Evolutionary conservation across 35 echinoderm and acorn worm species (phyloP).

Genomic region (Eucidaris tribuloides): DNA sequence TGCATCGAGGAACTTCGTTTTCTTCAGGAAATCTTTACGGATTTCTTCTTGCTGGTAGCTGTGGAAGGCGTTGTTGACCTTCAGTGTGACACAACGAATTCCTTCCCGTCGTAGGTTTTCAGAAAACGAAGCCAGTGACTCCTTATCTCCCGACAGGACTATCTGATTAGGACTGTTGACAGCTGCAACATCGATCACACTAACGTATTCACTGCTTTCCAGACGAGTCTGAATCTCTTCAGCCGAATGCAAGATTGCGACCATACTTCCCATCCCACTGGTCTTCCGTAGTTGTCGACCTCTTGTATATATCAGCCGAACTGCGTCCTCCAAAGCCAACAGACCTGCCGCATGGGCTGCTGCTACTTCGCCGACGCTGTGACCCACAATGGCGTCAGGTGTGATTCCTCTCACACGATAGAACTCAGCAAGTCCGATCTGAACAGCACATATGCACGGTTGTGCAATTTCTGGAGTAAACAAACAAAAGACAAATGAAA

Average conservation of each 20-base stretch:
- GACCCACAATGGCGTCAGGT: constrained; percentile 88
- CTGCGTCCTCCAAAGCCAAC: constrained; percentile 74
- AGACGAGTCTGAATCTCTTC: constrained; percentile 72
- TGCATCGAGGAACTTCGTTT: constrained; percentile 65
- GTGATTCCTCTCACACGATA: constrained; percentile 77
- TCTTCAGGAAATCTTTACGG: constrained; percentile 77
- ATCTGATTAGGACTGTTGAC: constrained; percentile 95
- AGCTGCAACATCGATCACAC: constrained; percentile 87
- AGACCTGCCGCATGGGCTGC: constrained; percentile 90
- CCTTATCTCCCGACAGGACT: constrained; percentile 88
- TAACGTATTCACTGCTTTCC: constrained; percentile 83
- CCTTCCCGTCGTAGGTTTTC: constrained; percentile 61
- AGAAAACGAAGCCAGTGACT: constrained; percentile 61
- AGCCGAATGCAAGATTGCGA: constrained; percentile 79
- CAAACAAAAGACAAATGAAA: too few species aligned
- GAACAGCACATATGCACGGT: constrained; percentile 84
- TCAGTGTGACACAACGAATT: constrained; percentile 70
- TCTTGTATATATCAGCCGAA: constrained; percentile 86
- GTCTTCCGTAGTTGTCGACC: constrained; percentile 87
- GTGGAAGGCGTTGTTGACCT: constrained; percentile 95
- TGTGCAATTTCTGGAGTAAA: constrained; percentile 82
- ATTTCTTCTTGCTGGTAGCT: constrained; percentile 96
- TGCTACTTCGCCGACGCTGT: constrained; percentile 95
- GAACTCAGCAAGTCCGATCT: constrained; percentile 88
- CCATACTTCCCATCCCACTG: constrained; percentile 82